Percentiles rank a stretch among this genome's conserved stretches.
These are phyloP conservation scores for Leptinotarsa haldemani DNA, from an alignment of 2,888 invertebrate species.

Conservation along the genomic window DNA sequence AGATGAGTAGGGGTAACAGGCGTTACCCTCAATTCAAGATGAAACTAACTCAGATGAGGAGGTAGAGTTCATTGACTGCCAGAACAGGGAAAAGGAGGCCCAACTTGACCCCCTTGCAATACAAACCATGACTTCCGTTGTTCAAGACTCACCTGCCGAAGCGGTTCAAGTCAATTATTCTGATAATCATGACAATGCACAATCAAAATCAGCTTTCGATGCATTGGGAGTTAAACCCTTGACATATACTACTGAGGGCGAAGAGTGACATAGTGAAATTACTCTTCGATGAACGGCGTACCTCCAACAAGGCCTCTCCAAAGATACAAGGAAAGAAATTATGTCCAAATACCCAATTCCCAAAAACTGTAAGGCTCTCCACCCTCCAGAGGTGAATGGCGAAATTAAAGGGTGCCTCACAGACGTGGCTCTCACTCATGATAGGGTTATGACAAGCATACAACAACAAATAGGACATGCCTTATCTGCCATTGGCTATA, in stretches of 20 bases:
- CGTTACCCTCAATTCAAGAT: neutral
- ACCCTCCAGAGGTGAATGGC: constrained; percentile 3
- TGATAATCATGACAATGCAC: neutral
- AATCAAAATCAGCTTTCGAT: neutral
- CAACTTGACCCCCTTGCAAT: neutral
- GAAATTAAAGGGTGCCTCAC: neutral
- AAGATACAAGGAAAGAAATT: constrained; percentile 4
- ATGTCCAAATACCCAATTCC: constrained; percentile 4
- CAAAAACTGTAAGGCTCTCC: neutral
- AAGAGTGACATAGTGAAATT: neutral
- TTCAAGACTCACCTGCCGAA: too few relatives aligned
- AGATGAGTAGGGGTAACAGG: neutral
- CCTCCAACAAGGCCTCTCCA: neutral
- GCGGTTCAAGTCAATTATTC: too few relatives aligned
- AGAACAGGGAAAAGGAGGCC: neutral
- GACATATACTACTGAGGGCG: neutral
- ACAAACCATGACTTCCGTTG: neutral
- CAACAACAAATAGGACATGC: constrained; percentile 11
- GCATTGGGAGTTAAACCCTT: neutral
- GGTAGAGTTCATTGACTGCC: neutral
- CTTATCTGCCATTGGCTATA: neutral
- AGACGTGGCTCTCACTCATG: neutral
- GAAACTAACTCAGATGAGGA: neutral
- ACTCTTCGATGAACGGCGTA: neutral
- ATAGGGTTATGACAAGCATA: neutral